Conservation (phyloP, 2,888 invertebrate genomes). For the Cerastis rubricosa region DNA sequence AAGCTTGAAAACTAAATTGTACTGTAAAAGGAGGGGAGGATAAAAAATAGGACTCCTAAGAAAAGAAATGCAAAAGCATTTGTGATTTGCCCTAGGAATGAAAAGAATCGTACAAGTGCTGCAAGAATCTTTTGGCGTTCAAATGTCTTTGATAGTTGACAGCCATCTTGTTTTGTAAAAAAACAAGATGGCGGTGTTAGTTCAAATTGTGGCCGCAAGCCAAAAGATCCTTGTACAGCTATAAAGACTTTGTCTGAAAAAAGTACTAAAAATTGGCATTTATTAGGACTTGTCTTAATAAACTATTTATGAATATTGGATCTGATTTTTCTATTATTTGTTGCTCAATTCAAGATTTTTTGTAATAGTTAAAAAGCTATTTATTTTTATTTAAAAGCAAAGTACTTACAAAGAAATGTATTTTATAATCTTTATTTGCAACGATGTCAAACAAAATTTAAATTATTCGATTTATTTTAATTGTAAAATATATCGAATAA, state of each 20-base stretch:
- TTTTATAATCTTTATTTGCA: slow-evolving; percentile 14
- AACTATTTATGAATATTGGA: background rate
- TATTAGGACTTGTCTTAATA: slow-evolving; percentile 44
- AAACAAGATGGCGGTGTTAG: background rate
- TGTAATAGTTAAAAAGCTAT: slow-evolving; percentile 9
- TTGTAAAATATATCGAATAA: too few relatives aligned
- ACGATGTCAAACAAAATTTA: background rate
- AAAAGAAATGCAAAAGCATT: background rate
- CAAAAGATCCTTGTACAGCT: background rate
- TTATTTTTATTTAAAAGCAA: slow-evolving; percentile 28
- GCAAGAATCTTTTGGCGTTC: background rate
- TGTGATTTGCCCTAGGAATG: slow-evolving; percentile 29
- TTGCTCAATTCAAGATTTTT: slow-evolving; percentile 14
- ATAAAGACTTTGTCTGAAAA: slow-evolving; percentile 9
- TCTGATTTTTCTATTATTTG: slow-evolving; percentile 27
- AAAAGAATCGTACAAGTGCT: slow-evolving; percentile 9
- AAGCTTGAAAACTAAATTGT: background rate
- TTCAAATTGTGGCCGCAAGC: background rate
- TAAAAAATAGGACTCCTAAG: slow-evolving; percentile 7
- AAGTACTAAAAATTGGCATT: slow-evolving; percentile 46
- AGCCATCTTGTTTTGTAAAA: background rate
- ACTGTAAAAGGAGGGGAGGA: background rate
- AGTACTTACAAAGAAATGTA: slow-evolving; percentile 53
- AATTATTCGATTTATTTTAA: background rate
- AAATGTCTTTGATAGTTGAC: background rate